A percentile compares a stretch with the other conserved stretches of the same genome.
phyloP scores from a whole-genome alignment of 2,113 vertebrate genomes.

The Apaloderma vittatum region DNA sequence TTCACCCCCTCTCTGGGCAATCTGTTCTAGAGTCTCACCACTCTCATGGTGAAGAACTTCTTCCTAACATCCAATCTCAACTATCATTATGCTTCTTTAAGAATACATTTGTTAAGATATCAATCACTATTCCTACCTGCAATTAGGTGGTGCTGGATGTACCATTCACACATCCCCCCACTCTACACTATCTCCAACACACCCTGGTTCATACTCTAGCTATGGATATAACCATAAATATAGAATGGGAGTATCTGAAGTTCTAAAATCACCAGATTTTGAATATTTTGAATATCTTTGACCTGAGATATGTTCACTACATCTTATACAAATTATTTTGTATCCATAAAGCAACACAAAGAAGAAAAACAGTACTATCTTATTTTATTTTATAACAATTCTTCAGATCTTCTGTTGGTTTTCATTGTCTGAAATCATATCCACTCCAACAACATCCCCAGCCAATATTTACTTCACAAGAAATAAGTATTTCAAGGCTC shows the following conservation, averaged over 20 bases:
- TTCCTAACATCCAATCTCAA: no score
- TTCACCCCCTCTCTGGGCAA: no score
- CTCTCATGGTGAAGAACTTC: no score
- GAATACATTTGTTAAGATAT: background rate
- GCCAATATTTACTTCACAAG: background rate
- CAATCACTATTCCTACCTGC: background rate
- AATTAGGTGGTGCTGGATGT: background rate
- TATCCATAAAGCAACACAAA: background rate
- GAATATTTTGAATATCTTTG: background rate
- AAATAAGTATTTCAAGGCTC: background rate
- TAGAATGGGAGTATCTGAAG: background rate
- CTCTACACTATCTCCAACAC: fast-evolving
- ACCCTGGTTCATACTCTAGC: background rate
- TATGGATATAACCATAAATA: fast-evolving
- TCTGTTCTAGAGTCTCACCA: no score
- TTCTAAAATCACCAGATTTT: background rate
- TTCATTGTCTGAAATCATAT: background rate
- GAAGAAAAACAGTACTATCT: background rate
- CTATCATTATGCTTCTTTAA: background rate
- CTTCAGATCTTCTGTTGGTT: background rate
- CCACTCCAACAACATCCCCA: background rate
- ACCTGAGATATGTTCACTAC: background rate
- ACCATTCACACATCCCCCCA: background rate
- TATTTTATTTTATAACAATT: background rate
- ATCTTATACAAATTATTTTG: fast-evolving